Evolutionary conservation across 2,797 vertebrate species (phyloP).

Genomic region (Alfaro cultratus): DNA sequence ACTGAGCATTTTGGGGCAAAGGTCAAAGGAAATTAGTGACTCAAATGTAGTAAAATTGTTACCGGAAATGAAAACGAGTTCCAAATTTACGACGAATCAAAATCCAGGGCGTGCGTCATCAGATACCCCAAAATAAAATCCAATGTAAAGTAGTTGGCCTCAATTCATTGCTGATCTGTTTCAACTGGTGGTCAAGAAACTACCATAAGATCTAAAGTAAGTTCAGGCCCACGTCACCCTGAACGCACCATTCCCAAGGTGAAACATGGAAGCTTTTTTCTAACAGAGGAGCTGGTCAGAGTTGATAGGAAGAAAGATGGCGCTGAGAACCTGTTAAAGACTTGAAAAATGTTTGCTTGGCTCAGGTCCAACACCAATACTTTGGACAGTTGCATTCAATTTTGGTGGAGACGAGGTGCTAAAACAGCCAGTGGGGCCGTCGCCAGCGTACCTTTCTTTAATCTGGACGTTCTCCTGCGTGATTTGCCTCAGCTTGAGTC

Average conservation of each 20-base stretch:
- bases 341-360: background rate
- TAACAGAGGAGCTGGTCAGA: background rate
- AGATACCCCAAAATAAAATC: background rate
- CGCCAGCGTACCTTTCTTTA: slow-evolving; percentile 73
- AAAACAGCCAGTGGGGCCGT: rapidly evolving
- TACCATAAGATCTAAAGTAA: background rate
- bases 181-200: background rate
- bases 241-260: background rate
- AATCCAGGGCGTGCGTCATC: too few species aligned
- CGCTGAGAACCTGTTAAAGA: background rate
- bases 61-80: background rate
- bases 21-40: background rate
- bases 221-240: background rate
- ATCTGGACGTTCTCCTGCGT: slow-evolving; percentile 72
- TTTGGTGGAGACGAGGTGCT: background rate
- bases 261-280: background rate
- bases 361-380: background rate
- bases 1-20: background rate
- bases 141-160: background rate
- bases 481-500: slow-evolving; percentile 69
- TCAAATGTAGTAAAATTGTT: background rate
- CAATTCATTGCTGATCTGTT: background rate
- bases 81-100: too few species aligned
- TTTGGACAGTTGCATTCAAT: background rate
- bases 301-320: background rate